A percentile compares a stretch with the other conserved stretches of the same genome.
These are phyloP conservation scores for Diacarnus erythraeanus DNA, from an alignment of 37 sponge, comb jelly and placozoan genomes.

Conservation along the genomic window DNA sequence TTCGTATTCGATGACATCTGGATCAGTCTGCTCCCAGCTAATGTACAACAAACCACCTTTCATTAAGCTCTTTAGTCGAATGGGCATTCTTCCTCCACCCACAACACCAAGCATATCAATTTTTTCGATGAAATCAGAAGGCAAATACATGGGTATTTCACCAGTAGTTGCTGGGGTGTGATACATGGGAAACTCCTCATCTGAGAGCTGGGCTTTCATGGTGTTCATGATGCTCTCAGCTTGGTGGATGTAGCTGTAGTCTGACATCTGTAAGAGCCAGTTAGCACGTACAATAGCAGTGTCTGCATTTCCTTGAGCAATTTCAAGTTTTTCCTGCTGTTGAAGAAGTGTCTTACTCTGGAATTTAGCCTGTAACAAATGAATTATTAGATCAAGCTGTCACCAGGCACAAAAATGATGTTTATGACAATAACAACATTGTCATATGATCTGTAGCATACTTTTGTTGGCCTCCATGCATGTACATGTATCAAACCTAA, in stretches of 20 bases:
- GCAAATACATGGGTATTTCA: conserved; percentile 36
- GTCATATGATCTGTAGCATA: too few relatives aligned
- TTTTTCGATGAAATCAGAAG: conserved; percentile 9
- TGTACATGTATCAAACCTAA: too few relatives aligned
- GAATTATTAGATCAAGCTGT: not conserved
- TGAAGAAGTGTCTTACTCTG: conserved; percentile 38
- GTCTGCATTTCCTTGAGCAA: conserved; percentile 50
- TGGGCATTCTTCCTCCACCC: conserved; percentile 47
- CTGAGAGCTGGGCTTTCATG: conserved; percentile 41
- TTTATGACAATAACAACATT: too few relatives aligned
- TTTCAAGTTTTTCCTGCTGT: conserved; percentile 56
- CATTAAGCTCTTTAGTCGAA: not conserved
- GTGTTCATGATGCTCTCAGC: conserved; percentile 27
- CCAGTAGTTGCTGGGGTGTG: conserved; percentile 18
- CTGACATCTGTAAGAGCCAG: conserved; percentile 54
- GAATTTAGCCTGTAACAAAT: conserved; percentile 38
- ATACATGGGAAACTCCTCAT: conserved; percentile 31
- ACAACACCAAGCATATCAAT: conserved; percentile 47
- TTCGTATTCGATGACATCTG: conserved; percentile 31
- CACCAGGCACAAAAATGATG: not conserved
- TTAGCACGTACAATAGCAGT: conserved; percentile 60
- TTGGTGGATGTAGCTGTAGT: conserved; percentile 56
- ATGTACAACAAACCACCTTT: conserved; percentile 41
- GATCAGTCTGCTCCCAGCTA: conserved; percentile 35
- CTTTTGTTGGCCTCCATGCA: too few relatives aligned